Conservation (phyloP, 2,888 invertebrate genomes). For the Monochamus alternatus region DNA sequence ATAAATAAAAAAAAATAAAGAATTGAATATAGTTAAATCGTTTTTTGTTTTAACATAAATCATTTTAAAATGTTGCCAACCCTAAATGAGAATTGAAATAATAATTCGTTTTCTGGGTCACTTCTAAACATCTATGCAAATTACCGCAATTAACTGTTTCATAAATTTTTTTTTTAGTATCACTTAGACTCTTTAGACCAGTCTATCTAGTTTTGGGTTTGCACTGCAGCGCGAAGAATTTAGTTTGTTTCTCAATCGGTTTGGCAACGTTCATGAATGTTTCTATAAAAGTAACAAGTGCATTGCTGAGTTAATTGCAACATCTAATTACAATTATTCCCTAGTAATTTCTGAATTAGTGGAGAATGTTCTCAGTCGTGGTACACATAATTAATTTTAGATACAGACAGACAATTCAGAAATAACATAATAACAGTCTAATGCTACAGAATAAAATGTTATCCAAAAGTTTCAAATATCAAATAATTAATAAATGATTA, state of each 20-base stretch:
- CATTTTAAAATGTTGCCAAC: no score
- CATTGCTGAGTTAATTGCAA: not conserved
- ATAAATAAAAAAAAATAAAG: no score
- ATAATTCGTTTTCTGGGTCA: slow-evolving; percentile 15
- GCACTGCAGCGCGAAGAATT: not conserved
- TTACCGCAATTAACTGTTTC: not conserved
- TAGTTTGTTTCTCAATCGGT: not conserved
- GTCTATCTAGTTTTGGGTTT: not conserved
- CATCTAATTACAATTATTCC: not conserved
- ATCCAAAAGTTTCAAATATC: no score
- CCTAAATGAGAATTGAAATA: not conserved
- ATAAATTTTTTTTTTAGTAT: not conserved
- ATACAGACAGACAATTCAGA: no score
- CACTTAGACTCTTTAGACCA: not conserved
- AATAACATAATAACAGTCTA: no score
- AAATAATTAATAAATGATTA: no score
- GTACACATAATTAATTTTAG: no score
- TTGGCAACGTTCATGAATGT: not conserved
- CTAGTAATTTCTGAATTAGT: no score
- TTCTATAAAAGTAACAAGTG: not conserved
- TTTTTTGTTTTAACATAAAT: no score
- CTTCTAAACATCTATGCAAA: slow-evolving; percentile 13
- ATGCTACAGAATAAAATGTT: no score
- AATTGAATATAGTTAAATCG: no score
- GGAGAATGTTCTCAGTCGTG: no score